Base-by-base conservation (phyloP, 2,113 vertebrate species). In the Propithecus coquereli region DNA sequence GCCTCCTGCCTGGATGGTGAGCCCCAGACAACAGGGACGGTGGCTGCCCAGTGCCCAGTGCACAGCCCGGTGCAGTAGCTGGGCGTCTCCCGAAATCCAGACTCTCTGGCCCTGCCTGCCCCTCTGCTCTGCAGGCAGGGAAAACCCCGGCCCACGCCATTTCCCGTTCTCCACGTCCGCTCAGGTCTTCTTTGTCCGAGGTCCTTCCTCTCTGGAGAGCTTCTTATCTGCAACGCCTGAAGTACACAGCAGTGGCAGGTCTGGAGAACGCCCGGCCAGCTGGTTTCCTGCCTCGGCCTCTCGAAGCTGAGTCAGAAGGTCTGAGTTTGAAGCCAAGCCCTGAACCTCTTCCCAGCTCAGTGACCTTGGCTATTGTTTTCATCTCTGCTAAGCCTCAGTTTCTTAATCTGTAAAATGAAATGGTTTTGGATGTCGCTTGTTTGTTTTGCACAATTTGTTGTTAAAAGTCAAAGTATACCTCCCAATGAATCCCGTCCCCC, bases 121-220 rank as follows among this genome's bases (percentile, higher is more conserved):
- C 50, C 34, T 68, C 85, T 32, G 45, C 52, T 30, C 82, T 27
- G 54, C 52, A 25, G 63, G 54, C 10, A 18, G 96, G 97, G 92
- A 94, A 91, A 96, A 50, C 54, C 97, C 94, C 96, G 57, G 90
- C n/a, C 10, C 4, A 47, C 27, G 13, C 73, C 16, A n/a, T 84
- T 98, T 97, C 97, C 92, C 89, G 87, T 50, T n/a, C 83, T 66
- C 68, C 59, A 54, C 59, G 65, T 95, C 90, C 25, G 5, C 54
- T 6, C 68, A 40, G 87, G 57, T 92, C 92, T 74, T 91, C 92
- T 76, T 87, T 95, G 95, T 91, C 92, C 80, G 22, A 32, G 66
- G 73, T 40, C 80, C 90, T 98, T 96, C 96, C 97, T 94, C 92
- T 95, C 90, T 3, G 0, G 95, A 94, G 90, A 90, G 52, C 77